Evolutionary conservation across 2,888 invertebrate species (phyloP).

Genomic region (Siphlonurus alternatus): DNA sequence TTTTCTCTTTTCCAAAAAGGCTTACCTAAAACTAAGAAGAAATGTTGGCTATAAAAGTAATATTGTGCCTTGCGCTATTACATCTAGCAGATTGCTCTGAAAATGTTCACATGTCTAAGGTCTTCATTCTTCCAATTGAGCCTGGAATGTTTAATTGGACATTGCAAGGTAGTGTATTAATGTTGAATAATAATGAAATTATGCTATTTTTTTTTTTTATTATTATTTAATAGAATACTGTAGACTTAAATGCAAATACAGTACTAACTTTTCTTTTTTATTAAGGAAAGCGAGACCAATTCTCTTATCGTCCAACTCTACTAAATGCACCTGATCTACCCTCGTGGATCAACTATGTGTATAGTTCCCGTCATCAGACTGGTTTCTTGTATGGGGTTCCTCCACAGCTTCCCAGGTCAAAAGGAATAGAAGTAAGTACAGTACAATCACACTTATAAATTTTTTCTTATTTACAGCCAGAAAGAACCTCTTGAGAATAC

Average conservation of each 20-base stretch:
- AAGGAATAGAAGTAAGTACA: slow-evolving; percentile 16
- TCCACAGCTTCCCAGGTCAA: slow-evolving; percentile 30
- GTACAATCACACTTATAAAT: too few relatives aligned
- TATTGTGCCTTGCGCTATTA: not conserved
- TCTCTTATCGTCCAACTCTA: slow-evolving; percentile 56
- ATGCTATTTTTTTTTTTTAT: not conserved
- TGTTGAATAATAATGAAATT: too few relatives aligned
- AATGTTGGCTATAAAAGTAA: not conserved
- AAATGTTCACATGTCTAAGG: slow-evolving; percentile 50
- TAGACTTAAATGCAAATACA: not conserved
- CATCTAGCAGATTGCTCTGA: slow-evolving; percentile 17
- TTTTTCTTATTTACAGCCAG: not conserved
- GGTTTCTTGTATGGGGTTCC: slow-evolving; percentile 78
- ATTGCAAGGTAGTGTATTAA: slow-evolving; percentile 43
- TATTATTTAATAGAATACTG: not conserved
- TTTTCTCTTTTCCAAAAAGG: too few relatives aligned
- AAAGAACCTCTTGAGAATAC: too few relatives aligned
- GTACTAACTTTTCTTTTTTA: slow-evolving; percentile 14
- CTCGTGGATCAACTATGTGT: slow-evolving; percentile 69
- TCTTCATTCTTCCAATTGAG: slow-evolving; percentile 60
- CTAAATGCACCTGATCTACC: slow-evolving; percentile 68
- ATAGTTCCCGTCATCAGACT: slow-evolving; percentile 55
- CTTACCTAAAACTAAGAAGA: too few relatives aligned
- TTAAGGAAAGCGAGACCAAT: slow-evolving; percentile 40
- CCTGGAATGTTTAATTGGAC: slow-evolving; percentile 71